Evolutionary conservation across 1,140 invertebrate species (phyloP), one percentile per base, ranked within the genome.

Genomic region (Tetragonula clypearis): DNA sequence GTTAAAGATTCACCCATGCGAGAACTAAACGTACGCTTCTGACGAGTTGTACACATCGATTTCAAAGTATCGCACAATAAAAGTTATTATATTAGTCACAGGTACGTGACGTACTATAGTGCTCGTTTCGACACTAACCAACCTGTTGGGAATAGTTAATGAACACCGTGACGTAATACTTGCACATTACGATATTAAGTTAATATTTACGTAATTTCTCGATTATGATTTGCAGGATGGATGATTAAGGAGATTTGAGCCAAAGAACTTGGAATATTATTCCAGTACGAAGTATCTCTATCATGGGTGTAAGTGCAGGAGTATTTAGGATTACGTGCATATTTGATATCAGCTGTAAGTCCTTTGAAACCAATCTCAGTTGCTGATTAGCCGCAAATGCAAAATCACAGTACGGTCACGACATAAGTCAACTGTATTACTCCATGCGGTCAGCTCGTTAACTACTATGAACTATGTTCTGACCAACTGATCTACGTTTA

Each of bases 361-460:
- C 83, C 88, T 90, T 90, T 90, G 89, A 85, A 82, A 82, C 49
- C 66, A 71, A 86, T 80, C 65, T 55, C 26, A 81, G 23, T 60
- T 90, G 73, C 86, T 90, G 89, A 90, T 90, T 90, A 84, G 75
- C 86, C 78, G 74, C 65, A 84, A 88, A 84, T 81, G 68, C 82
- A 86, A 90, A 88, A 90, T 90, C 89, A 90, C 81, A 90, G 41
- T 73, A 82, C 55, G 56, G 65, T 76, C 66, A 81, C 72, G 56
- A 88, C 55, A 78, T 84, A 82, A 82, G 80, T 90, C 78, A 88
- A 90, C 80, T 66, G 69, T 83, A 79, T 83, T 81, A 66, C 69
- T 71, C 80, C 58, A 69, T 90, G 88, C 86, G 88, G 88, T 90
- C 86, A 90, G 72, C 88, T 90, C 88, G 89, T 90, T 90, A 90